Base-by-base conservation (phyloP, 2,113 vertebrate species). In the Anolis sagrei region DNA sequence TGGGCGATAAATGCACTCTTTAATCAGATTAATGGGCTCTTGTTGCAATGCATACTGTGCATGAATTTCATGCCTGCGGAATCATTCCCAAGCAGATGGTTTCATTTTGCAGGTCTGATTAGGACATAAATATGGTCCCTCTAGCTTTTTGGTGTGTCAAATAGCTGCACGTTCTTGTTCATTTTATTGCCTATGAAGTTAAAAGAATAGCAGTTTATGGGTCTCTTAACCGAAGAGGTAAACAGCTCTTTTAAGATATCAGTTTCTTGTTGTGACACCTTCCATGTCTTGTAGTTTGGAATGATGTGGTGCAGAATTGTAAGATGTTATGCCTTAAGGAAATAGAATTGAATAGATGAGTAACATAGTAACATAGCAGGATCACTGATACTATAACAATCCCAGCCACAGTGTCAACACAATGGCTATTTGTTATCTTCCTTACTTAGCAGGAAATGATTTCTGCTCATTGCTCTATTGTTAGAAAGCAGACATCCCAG, bases 71-170 rank as follows among this genome's bases (percentile, higher is more conserved):
- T 81, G 48, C 48, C 61, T 64, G 23, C 13, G 44, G 27, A 68
- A 64, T 54, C 68, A 62, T 80, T 79, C 54, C 44, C 32, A 66
- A 79, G 39, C 68, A 82, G 80, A 82, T 87, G 74, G 49, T 36
- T 72, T 82, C 7, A 54, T 77, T 82, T 82, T 82, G 36, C 86
- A 87, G 85, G 70, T 68, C 73, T 81, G 44, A 54, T 77, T 25
- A 48, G 23, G 27, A 77, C 23, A 78, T 87, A 72, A 87, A 70
- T 48, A 70, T 25, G 29, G 44, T 72, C 27, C 36, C 23, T 74
- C 16, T 44, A 25, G 29, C 9, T 25, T 87, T 76, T 82, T 82
- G 49, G 21, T 87, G 19, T 49, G 73, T 64, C 64, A 70, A 23
- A 25, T 66, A 76, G 74, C 34, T 76, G 36, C 70, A 13, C 8